phyloP scores from a whole-genome alignment of 2,888 invertebrate species.

The Sinopyrophorus schimmeli region DNA sequence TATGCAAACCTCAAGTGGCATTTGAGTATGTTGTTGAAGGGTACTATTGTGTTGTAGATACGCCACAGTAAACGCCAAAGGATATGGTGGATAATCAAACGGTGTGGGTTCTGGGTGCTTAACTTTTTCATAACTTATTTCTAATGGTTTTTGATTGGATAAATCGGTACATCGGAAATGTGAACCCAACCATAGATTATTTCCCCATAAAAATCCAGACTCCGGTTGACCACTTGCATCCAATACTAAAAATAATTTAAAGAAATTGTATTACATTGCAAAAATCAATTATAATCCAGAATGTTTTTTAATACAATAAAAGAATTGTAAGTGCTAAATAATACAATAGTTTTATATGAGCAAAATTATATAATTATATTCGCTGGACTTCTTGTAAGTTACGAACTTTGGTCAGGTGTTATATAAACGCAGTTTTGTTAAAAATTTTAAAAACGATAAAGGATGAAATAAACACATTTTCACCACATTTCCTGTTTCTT shows the following conservation, averaged over 20 bases:
- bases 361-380: no score
- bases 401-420: no score
- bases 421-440: no score
- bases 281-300: no score
- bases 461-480: no score
- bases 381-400: no score
- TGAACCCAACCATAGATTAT: conserved; percentile 64
- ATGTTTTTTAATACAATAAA: no score
- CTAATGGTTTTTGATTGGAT: conserved; percentile 41
- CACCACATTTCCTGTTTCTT: no score
- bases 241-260: conserved; percentile 51
- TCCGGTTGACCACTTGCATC: conserved; percentile 62
- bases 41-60: conserved; percentile 55
- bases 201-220: conserved; percentile 62
- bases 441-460: no score
- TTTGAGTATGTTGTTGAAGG: conserved; percentile 51
- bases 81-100: conserved; percentile 53
- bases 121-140: conserved; percentile 40
- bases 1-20: conserved; percentile 53
- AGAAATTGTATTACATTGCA: no score
- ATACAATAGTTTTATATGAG: no score
- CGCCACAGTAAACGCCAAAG: conserved; percentile 51
- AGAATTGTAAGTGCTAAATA: no score
- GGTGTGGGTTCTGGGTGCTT: conserved; percentile 44
- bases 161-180: conserved; percentile 58